phyloP scores from a whole-genome alignment of 2,797 vertebrate genomes.

The Sphaeramia orbicularis region DNA sequence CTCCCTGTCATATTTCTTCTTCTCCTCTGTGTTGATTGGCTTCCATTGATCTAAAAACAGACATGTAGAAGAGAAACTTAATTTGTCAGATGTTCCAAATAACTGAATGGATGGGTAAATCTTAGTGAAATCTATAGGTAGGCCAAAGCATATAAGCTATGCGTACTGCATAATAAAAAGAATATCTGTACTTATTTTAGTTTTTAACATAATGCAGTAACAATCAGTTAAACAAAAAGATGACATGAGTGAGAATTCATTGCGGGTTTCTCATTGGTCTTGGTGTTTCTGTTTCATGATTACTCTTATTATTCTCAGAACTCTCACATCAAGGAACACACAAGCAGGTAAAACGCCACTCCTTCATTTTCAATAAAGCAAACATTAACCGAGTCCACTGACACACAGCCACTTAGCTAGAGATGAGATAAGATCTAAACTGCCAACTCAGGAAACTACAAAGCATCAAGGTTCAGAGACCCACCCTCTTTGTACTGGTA shows the following conservation, averaged over 20 bases:
- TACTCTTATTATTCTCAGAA: conserved; percentile 18
- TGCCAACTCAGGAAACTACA: not conserved
- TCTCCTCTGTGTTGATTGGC: conserved; percentile 93
- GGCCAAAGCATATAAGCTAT: not conserved
- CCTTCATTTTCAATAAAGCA: conserved; percentile 2
- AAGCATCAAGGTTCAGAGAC: conserved; percentile 37
- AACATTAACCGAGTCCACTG: not conserved
- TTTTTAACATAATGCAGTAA: not conserved
- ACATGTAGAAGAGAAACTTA: not conserved
- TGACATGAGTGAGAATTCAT: not conserved
- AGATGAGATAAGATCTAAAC: conserved; percentile 26
- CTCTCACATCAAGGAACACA: not conserved
- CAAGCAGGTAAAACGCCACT: conserved; percentile 10
- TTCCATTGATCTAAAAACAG: conserved; percentile 91
- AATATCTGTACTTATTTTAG: not conserved
- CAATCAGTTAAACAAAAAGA: not conserved
- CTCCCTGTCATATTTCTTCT: conserved; percentile 96
- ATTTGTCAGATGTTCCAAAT: not conserved
- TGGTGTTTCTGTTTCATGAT: not conserved
- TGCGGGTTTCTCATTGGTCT: too few species aligned
- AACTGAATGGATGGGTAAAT: not conserved
- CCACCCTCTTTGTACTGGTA: conserved; percentile 96
- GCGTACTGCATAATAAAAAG: not conserved
- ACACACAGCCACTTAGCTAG: not conserved
- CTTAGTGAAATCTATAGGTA: not conserved